Evolutionary conservation across 2,888 invertebrate genomes (phyloP), one percentile per base, ranked within the genome.

Genomic region (Venustoraphidia nigricollis): DNA sequence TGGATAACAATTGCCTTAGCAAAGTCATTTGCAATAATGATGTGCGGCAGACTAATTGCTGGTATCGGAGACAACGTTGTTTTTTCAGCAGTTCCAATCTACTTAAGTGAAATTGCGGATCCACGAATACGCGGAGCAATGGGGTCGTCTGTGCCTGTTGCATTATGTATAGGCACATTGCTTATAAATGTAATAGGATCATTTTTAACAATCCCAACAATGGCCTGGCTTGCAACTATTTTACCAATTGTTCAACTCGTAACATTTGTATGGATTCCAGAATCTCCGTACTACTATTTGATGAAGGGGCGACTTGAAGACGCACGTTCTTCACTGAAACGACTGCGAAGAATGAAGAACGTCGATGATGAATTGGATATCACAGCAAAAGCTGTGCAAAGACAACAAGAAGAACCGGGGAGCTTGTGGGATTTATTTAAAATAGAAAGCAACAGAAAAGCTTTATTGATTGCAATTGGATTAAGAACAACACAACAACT

Each of bases 1-100:
- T 83, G 81, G 81, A 60, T 79, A 36, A 64, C 80, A 54, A 71
- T 81, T 54, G 75, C 78, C 52, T 63, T 71, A 36, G 78, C 79
- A 34, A 67, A 69, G 46, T 71, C 70, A 5, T 72, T 76, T 2
- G 63, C 69, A 41, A 59, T 73, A 43, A 66, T 81, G n/a, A 77
- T 78, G 61, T 66, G 73, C 8, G 64, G 62, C 2, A 54, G 62
- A 49, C 58, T 62, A 44, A 36, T 53, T 14, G 52, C 51, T n/a
- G 55, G 55, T 10, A 36, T 55, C 34, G 52, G 47, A 9, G 53
- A 53, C 27, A 53, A 53, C 11, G 46, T 53, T 35, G 46, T 50
- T 1, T 52, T 51, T 35, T 53, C 53, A 14, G 49, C 50, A 3
- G 44, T 52, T n/a, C 53, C 55, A 2, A 53, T 56, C 37, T 56